A percentile compares a stretch with the other conserved stretches of the same genome.
These are phyloP conservation scores for Crax fasciolata DNA, from an alignment of 2,797 vertebrate species.

Conservation along the genomic window DNA sequence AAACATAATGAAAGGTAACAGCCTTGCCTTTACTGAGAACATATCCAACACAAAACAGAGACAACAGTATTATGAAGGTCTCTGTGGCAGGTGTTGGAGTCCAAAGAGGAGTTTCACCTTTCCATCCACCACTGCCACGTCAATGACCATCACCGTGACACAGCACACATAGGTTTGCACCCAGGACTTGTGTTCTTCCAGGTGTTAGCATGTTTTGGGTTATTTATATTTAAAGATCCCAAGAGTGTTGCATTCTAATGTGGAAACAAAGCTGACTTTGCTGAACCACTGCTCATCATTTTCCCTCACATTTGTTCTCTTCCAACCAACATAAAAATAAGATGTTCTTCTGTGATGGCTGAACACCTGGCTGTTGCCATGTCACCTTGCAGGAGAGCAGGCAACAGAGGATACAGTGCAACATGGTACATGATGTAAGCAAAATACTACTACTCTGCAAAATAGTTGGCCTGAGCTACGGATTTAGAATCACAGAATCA, in stretches of 20 bases:
- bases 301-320: not conserved
- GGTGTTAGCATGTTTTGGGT: rapidly evolving
- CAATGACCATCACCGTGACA: rapidly evolving
- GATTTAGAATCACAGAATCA: too few relatives aligned
- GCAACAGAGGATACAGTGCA: too few relatives aligned
- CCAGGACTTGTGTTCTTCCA: not conserved
- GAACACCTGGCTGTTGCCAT: not conserved
- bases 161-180: rapidly evolving
- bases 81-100: not conserved
- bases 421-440: rapidly evolving
- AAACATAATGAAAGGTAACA: rapidly evolving
- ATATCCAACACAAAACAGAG: not conserved
- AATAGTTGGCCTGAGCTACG: too few relatives aligned
- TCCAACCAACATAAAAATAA: not conserved
- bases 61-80: rapidly evolving
- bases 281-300: not conserved
- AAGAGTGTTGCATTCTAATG: not conserved
- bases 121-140: rapidly evolving
- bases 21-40: not conserved
- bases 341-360: not conserved
- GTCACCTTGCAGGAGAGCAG: not conserved
- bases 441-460: not conserved
- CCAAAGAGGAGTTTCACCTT: not conserved
- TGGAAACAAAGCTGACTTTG: not conserved
- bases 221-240: not conserved